These are phyloP conservation scores for Todus mexicanus DNA, from an alignment of 2,797 vertebrate genomes.

Conservation along the genomic window DNA sequence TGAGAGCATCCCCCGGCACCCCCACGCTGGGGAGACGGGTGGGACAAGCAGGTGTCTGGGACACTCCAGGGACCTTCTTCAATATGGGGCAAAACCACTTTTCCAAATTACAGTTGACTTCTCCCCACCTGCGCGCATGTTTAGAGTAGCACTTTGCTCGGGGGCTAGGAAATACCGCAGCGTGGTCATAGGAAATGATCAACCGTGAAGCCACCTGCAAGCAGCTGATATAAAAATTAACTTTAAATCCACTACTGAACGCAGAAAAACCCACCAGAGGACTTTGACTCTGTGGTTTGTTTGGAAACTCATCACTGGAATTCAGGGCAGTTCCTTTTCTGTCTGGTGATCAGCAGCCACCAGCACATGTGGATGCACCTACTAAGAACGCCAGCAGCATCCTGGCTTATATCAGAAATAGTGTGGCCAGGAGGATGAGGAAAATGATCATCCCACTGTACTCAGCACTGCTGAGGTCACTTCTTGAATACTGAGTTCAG, in stretches of 20 bases:
- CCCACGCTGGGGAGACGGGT: background rate
- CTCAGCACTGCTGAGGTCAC: fast-evolving
- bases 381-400: background rate
- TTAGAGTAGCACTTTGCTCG: background rate
- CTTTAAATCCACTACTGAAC: background rate
- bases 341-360: background rate
- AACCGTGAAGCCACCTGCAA: background rate
- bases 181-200: background rate
- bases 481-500: fast-evolving
- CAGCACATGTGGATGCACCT: fast-evolving
- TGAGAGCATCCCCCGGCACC: background rate
- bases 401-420: background rate
- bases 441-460: background rate
- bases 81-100: background rate
- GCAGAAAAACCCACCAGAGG: background rate
- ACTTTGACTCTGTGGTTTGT: conserved; percentile 2
- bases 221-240: conserved; percentile 42
- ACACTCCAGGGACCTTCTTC: background rate
- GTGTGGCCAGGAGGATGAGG: background rate
- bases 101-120: background rate
- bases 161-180: background rate
- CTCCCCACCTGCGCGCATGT: background rate
- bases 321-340: background rate
- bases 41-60: background rate
- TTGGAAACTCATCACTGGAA: background rate